Conservation (phyloP, 2,888 invertebrate genomes). For the Lottia scabra region DNA sequence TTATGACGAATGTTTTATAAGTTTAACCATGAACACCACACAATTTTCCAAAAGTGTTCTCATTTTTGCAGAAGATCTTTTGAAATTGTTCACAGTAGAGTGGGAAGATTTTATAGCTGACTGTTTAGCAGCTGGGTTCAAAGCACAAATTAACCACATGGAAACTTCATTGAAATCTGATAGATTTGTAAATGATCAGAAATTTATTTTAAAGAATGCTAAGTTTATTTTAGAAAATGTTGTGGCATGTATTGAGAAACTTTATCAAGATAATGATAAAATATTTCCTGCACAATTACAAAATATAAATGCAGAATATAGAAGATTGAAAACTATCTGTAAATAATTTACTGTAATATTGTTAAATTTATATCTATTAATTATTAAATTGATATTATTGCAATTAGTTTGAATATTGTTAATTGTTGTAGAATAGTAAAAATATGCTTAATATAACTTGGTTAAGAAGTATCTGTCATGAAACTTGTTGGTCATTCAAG, state of each 20-base stretch:
- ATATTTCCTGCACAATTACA: constrained; percentile 43
- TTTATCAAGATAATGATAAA: constrained; percentile 53
- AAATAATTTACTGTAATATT: too few relatives aligned
- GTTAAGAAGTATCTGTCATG: too few relatives aligned
- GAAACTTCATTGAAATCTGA: constrained; percentile 72
- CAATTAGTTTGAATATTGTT: too few relatives aligned
- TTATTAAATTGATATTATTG: too few relatives aligned
- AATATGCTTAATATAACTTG: too few relatives aligned
- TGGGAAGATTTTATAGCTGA: constrained; percentile 81
- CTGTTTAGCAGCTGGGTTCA: constrained; percentile 80
- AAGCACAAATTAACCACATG: constrained; percentile 79
- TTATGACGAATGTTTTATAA: constrained; percentile 77
- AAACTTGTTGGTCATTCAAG: too few relatives aligned
- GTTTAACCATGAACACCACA: constrained; percentile 83
- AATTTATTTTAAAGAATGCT: constrained; percentile 77
- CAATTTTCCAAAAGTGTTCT: constrained; percentile 84
- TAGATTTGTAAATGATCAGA: constrained; percentile 73
- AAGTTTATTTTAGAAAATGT: constrained; percentile 79
- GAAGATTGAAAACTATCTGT: constrained; percentile 31
- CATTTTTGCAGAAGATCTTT: constrained; percentile 80
- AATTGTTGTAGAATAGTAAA: too few relatives aligned
- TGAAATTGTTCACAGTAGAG: constrained; percentile 82
- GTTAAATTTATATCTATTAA: too few relatives aligned
- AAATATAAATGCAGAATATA: constrained; percentile 41
- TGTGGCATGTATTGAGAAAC: constrained; percentile 76